Conservation (phyloP, 2,888 invertebrate species). For the Metopia argyrocephala region DNA sequence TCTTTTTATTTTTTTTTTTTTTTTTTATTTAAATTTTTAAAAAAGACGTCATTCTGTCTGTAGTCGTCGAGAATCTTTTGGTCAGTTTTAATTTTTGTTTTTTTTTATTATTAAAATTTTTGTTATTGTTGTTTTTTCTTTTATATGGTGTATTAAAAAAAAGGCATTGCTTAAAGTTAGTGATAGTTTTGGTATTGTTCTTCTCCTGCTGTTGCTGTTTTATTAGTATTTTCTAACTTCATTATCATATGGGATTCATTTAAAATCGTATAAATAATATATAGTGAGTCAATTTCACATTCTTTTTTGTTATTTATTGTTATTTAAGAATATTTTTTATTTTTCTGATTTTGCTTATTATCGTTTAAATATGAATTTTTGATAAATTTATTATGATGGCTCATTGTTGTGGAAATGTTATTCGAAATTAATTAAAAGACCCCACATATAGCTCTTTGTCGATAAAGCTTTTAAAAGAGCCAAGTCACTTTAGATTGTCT, state of each 20-base stretch:
- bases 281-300: conserved; percentile 41
- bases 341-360: conserved; percentile 50
- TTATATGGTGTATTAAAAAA: conserved; percentile 28
- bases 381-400: conserved; percentile 62
- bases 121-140: conserved; percentile 5
- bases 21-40: not conserved
- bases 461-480: too few relatives aligned
- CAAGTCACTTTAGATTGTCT: too few relatives aligned
- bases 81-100: conserved; percentile 51
- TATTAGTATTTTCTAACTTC: conserved; percentile 7
- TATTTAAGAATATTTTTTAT: too few relatives aligned
- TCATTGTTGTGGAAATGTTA: conserved; percentile 61
- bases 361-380: conserved; percentile 56
- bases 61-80: not conserved
- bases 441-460: conserved; percentile 36
- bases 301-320: not conserved
- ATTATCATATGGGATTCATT: conserved; percentile 59
- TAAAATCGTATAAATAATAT: conserved; percentile 56
- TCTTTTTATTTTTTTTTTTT: conserved; percentile 26
- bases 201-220: not conserved
- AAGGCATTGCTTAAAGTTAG: too few relatives aligned
- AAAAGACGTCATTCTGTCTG: conserved; percentile 62
- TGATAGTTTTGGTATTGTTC: conserved; percentile 2
- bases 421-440: conserved; percentile 55
- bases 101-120: conserved; percentile 36